Evolutionary conservation across 1,140 invertebrate genomes (phyloP).

Genomic region (Eurosta solidaginis): DNA sequence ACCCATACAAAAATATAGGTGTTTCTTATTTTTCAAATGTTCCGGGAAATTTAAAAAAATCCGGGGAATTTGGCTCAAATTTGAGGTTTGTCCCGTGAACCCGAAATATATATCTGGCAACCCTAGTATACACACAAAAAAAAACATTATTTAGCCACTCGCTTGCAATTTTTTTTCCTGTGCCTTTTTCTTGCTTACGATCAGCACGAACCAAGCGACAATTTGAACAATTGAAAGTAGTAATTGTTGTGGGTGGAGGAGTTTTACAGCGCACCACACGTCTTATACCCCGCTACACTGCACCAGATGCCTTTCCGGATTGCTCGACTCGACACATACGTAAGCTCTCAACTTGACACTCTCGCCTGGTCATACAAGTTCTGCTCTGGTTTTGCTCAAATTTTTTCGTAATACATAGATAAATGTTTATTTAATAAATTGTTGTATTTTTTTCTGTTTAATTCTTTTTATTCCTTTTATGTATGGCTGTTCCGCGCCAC

Average conservation of each 20-base stretch:
- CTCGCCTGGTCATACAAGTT: background rate
- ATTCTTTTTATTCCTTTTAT: background rate
- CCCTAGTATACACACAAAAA: too few species aligned
- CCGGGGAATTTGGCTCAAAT: background rate
- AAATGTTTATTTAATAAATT: slow-evolving; percentile 29
- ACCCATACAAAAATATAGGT: too few species aligned
- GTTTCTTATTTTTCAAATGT: too few species aligned
- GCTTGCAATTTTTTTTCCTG: background rate
- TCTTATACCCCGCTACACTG: too few species aligned
- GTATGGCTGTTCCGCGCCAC: background rate
- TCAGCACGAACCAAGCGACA: slow-evolving; percentile 38
- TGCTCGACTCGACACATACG: too few species aligned
- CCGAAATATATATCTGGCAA: too few species aligned
- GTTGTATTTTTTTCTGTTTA: background rate
- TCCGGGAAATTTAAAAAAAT: too few species aligned
- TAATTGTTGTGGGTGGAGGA: slow-evolving; percentile 53
- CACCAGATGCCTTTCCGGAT: too few species aligned
- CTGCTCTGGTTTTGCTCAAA: slow-evolving; percentile 29
- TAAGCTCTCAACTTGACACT: background rate
- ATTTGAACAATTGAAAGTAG: slow-evolving; percentile 58
- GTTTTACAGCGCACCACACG: background rate
- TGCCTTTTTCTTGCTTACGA: background rate
- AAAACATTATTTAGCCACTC: too few species aligned
- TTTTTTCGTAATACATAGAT: slow-evolving; percentile 54
- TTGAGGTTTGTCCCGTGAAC: background rate